phyloP scores from a whole-genome alignment of 2,888 invertebrate genomes.

The Cephus sareptanus region DNA sequence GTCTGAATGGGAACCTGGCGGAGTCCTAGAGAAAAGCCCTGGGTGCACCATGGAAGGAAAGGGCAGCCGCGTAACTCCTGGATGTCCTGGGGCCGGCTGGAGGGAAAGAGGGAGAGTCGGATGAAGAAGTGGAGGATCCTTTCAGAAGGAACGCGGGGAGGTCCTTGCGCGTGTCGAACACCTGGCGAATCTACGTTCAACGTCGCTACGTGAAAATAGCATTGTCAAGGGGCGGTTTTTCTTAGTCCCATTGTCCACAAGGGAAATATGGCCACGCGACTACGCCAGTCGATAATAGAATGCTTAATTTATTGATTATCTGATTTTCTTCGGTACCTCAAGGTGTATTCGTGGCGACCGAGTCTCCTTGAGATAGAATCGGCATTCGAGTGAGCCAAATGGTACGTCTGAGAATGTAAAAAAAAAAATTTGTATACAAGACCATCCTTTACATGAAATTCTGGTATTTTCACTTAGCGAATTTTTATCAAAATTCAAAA shows the following conservation, averaged over 20 bases:
- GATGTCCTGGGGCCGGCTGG: background rate
- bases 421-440: no score
- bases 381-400: no score
- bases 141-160: background rate
- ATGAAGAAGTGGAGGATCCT: no score
- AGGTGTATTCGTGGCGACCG: no score
- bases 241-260: background rate
- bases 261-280: conserved; percentile 1
- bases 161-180: conserved; percentile 38
- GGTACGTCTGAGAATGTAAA: no score
- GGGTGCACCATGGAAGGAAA: conserved; percentile 18
- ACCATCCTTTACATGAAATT: no score
- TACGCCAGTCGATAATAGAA: background rate
- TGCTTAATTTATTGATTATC: conserved; percentile 28
- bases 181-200: conserved; percentile 35
- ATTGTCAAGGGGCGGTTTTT: background rate
- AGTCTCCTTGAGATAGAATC: no score
- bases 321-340: background rate
- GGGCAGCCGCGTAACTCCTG: conserved; percentile 12
- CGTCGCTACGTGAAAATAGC: background rate
- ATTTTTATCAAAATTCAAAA: no score
- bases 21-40: conserved; percentile 13
- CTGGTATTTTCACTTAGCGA: no score
- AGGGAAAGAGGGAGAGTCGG: no score
- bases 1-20: conserved; percentile 43